Base-by-base conservation (phyloP, 2,888 invertebrate genomes). In the Myopa testacea region DNA sequence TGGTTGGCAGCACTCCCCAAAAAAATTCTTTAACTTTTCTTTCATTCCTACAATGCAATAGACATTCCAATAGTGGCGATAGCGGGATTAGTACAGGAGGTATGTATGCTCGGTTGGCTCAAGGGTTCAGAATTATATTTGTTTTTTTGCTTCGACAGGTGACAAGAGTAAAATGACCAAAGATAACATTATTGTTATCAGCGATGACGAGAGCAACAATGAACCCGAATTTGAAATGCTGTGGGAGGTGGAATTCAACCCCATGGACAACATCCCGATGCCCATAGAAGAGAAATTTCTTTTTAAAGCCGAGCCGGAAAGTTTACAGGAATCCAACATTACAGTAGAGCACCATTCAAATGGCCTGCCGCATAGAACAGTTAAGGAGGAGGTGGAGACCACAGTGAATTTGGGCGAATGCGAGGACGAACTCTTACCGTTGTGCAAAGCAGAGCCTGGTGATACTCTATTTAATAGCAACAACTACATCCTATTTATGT, bases 401-500 rank as follows among this genome's bases (percentile, higher is more conserved):
- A 70, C 14, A 34, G 4, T 70, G 16, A 75, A 75, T 55, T 52
- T 73, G n/a, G 63, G 77, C 50, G 79, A 79, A 73, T 78, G 79
- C 69, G 79, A 79, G 14, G 79, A 79, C 4, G 77, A 79, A 12
- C 58, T 79, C 19, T 40, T 79, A 37, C 37, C 79, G 45, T 58
- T 79, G 4, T 79, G 75, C 55, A 79, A 78, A 67, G 65, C 71
- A 8, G 79, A 79, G n/a, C 19, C 52, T 7, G 73, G 65, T 16
- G 79, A 79, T 10, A 5, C 69, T 3, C 65, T 71, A 1, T 62
- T 38, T 16, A 76, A 70, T 2, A 10, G 10, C 45, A 74, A 76
- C 55, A 75, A 79, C 19, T 79, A 79, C 16, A 79, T 79, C 19
- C 52, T 78, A 16, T 79, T 73, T 40, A 79, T 70, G n/a, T 79